Evolutionary conservation across 2,888 invertebrate species (phyloP).

Genomic region (Lepidochitona cinerea): DNA sequence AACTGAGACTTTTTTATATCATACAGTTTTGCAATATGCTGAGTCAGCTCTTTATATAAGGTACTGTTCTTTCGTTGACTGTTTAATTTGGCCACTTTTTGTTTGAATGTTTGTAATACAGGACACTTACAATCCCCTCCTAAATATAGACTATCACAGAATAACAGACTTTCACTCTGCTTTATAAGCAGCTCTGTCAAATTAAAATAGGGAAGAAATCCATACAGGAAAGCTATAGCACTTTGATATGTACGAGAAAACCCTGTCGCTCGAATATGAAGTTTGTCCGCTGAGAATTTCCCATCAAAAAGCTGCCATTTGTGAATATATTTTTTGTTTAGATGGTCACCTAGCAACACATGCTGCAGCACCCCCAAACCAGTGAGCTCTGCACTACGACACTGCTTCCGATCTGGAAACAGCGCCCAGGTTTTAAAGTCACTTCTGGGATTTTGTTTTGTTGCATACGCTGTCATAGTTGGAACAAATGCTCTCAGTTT

Average conservation of each 20-base stretch:
- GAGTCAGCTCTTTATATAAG: conserved; percentile 76
- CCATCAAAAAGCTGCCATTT: conserved; percentile 57
- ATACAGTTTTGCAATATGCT: conserved; percentile 81
- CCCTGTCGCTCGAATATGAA: conserved; percentile 83
- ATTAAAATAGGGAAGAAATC: conserved; percentile 80
- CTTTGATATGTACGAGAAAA: conserved; percentile 94
- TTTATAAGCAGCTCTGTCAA: conserved; percentile 77
- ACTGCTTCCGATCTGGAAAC: conserved; percentile 69
- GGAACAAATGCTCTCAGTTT: conserved; percentile 10
- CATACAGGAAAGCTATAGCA: conserved; percentile 83
- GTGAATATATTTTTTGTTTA: conserved; percentile 71
- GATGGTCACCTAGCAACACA: conserved; percentile 81
- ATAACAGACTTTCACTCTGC: conserved; percentile 34
- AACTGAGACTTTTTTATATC: conserved; percentile 76
- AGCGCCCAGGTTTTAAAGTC: conserved; percentile 51
- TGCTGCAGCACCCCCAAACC: conserved; percentile 86
- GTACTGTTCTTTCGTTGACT: conserved; percentile 76
- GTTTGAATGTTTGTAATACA: conserved; percentile 76
- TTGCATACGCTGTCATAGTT: conserved; percentile 7
- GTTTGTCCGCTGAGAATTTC: conserved; percentile 64
- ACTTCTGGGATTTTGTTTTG: conserved; percentile 73
- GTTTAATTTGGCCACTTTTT: conserved; percentile 22
- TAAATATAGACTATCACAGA: conserved; percentile 81
- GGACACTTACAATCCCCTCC: conserved; percentile 84
- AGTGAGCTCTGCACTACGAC: conserved; percentile 89